Base-by-base conservation (phyloP, 2,113 vertebrate genomes). In the Melospiza georgiana region DNA sequence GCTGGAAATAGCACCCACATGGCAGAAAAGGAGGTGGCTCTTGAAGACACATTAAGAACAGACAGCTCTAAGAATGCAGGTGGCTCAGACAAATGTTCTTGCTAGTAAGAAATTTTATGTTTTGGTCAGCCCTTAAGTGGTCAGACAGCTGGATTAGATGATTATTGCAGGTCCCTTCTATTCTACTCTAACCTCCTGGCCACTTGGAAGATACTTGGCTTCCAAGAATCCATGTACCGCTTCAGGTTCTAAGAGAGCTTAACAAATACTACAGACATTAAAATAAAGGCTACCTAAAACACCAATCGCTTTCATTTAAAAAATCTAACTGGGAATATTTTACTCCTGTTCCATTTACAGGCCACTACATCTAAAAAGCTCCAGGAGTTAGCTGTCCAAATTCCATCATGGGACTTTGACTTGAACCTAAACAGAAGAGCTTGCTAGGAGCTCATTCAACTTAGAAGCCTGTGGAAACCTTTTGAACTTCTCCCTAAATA, bases 381-480 rank as follows among this genome's bases (percentile, higher is more conserved):
- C 49, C 41, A 81, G 75, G 61, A 94, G 46, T 94, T 73, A 78
- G 54, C 80, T 95, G 74, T 87, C 57, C 86, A 97, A 80, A 93
- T 30, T 14, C 6, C 24, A 71, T 22, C 22, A 35, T 5, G n/a
- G 66, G 16, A 25, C 15, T 41, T 75, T 44, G 33, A 37, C 54
- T 75, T 37, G 37, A 71, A 46, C 33, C 28, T 49, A 37, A 84
- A 44, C 22, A 52, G 28, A 75, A 57, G 33, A 7, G n/a, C 18
- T 84, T 21, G 9, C 23, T 31, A 37, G 77, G 8, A 49, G 21
- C 8, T 46, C 48, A 28, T 16, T 87, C 54, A 51, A 4, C 5
- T 51, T 39, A 11, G 17, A 55, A 66, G 25, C 8, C 31, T 30
- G 23, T 5, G 25, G 22, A 85, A 11, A 25, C 33, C 41, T 68